phyloP scores from a whole-genome alignment of 2,888 invertebrate genomes.

The Doris montereyensis region DNA sequence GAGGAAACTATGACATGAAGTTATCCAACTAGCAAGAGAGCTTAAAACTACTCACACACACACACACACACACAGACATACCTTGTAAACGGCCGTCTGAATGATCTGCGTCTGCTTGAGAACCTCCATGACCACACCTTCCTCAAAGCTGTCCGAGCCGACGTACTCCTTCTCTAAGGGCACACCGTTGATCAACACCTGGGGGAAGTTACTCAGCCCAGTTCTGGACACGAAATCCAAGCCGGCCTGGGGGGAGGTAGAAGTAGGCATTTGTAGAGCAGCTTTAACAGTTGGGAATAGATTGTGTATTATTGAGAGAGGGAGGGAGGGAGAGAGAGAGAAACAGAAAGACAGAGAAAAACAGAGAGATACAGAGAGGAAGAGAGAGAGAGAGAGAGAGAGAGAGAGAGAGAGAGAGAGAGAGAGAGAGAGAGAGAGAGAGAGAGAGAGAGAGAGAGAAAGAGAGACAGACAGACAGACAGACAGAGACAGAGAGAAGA shows the following conservation, averaged over 20 bases:
- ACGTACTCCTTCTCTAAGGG: conserved; percentile 81
- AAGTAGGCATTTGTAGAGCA: too few relatives aligned
- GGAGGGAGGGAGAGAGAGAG: neutral
- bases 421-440: conserved; percentile 16
- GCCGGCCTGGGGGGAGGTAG: conserved; percentile 46
- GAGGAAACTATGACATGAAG: too few relatives aligned
- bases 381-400: conserved; percentile 20
- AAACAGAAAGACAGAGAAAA: conserved; percentile 2
- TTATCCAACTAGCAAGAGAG: too few relatives aligned
- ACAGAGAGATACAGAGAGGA: too few relatives aligned
- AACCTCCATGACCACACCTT: conserved; percentile 89
- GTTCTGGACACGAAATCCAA: conserved; percentile 68
- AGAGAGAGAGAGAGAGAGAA: neutral
- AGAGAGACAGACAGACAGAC: too few relatives aligned
- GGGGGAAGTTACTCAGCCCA: conserved; percentile 74
- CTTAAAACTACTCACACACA: too few relatives aligned
- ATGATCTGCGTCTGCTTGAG: conserved; percentile 87
- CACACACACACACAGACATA: conserved; percentile 45
- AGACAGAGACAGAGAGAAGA: conserved; percentile 1
- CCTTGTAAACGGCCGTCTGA: conserved; percentile 90
- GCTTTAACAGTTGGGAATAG: neutral
- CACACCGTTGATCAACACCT: conserved; percentile 93
- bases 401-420: conserved; percentile 20
- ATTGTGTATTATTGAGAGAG: neutral
- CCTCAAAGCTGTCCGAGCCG: conserved; percentile 88